phyloP scores from a whole-genome alignment of 2,888 invertebrate genomes.

The Scrobipalpa atriplicella region DNA sequence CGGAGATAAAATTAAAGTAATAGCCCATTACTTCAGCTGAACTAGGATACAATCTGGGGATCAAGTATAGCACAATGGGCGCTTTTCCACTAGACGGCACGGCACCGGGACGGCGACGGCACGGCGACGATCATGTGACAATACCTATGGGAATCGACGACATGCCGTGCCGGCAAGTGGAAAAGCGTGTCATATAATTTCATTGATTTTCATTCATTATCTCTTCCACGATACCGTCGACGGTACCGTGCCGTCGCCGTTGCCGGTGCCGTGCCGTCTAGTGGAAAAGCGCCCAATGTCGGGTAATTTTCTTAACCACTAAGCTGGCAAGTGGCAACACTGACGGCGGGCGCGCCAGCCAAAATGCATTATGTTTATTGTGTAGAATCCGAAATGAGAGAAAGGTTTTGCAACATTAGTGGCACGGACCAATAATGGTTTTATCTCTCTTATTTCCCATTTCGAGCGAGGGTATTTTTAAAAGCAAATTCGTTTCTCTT shows the following conservation, averaged over 20 bases:
- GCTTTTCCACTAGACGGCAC: too few relatives aligned
- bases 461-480: constrained; percentile 7
- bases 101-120: too few relatives aligned
- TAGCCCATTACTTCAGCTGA: constrained; percentile 35
- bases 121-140: too few relatives aligned
- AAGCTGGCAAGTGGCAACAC: constrained; percentile 25
- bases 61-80: constrained; percentile 18
- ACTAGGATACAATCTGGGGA: constrained; percentile 15
- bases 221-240: too few relatives aligned
- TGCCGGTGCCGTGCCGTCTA: too few relatives aligned
- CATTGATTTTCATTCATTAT: too few relatives aligned
- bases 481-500: constrained; percentile 16
- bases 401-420: not conserved
- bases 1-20: constrained; percentile 38
- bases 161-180: too few relatives aligned
- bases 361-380: constrained; percentile 21
- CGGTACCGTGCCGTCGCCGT: too few relatives aligned
- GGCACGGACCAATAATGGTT: constrained; percentile 12
- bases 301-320: constrained; percentile 26
- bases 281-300: too few relatives aligned
- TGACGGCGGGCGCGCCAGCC: constrained; percentile 9
- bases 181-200: too few relatives aligned
- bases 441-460: constrained; percentile 8
- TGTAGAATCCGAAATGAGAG: constrained; percentile 9
- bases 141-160: too few relatives aligned